Evolutionary conservation across 2,888 invertebrate genomes (phyloP), one percentile per base, ranked within the genome.

Genomic region (Oligia fasciuncula): DNA sequence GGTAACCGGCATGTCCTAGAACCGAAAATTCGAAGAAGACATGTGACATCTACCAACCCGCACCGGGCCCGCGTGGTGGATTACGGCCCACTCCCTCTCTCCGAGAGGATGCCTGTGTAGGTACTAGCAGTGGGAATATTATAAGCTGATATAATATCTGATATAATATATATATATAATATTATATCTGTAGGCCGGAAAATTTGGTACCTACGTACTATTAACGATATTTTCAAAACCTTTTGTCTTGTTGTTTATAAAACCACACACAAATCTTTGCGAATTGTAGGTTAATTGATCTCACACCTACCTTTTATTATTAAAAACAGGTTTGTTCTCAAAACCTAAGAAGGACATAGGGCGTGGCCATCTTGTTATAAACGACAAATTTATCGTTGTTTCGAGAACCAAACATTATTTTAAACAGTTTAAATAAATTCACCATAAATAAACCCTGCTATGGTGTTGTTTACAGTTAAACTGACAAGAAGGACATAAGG

Each of bases 391-490:
- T 57, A 79, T 71, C 43, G 77, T 4, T 43, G 73, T 73, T 78
- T 72, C 43, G 17, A 63, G 9, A 62, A 67, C 51, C 57, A 68
- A 0, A 43, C 1, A 8, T 74, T 43, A 74, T 85, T 74, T 78
- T 35, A 40, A 17, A 67, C 14, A 63, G 73, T 65, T 85, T 63
- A 62, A 73, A 85, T 78, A 65, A 78, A 76, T 73, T 73, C 43
- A 62, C 13, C 11, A 76, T 71, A 65, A 78, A 83, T 68, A 73
- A 77, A 69, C 6, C 40, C 4, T 73, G 11, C 29, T 35, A 23
- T 57, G 63, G 29, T 60, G 43, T 71, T 85, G 49, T 78, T 74
- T 76, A 73, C 67, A 51, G 70, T 76, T 74, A 17, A 19, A 9
- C 74, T 13, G 5, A n/a, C 14, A 62, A n/a, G 69, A 69, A 71